Conservation (phyloP, 2,113 vertebrate species). For the Megaleporinus macrocephalus region DNA sequence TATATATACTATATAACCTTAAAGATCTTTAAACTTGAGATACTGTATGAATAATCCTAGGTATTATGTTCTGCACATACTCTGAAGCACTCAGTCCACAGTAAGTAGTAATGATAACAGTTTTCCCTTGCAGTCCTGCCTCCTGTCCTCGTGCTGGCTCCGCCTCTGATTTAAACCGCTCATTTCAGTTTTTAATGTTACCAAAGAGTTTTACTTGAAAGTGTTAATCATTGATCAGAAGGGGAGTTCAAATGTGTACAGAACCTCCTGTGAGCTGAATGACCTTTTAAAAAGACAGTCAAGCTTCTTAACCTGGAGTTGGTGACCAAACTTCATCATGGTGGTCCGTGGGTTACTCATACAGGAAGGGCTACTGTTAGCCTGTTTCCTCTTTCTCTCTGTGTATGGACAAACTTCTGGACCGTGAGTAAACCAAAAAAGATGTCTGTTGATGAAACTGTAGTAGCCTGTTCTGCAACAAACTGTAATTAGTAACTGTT, state of each 20-base stretch:
- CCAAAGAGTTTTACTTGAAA: not conserved
- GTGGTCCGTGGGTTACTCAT: conserved; percentile 42
- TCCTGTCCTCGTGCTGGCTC: no score
- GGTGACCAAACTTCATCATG: conserved; percentile 56
- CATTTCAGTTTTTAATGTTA: not conserved
- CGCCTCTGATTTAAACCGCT: no score
- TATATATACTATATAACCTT: no score
- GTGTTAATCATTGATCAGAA: conserved; percentile 20
- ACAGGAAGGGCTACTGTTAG: conserved; percentile 56
- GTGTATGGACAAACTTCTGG: conserved; percentile 9
- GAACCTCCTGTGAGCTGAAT: not conserved
- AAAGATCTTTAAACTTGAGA: no score
- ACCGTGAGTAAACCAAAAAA: conserved; percentile 62
- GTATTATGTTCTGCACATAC: no score
- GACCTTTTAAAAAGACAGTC: not conserved
- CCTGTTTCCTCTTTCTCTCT: conserved; percentile 51
- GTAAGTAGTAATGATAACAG: no score
- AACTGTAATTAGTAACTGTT: not conserved
- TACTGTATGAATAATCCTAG: no score
- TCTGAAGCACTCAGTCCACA: no score
- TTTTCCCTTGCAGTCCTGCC: no score
- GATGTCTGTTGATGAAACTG: not conserved
- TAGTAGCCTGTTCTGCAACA: not conserved
- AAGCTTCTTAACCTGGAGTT: not conserved
- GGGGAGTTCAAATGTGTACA: not conserved